Percentiles rank a stretch among this genome's conserved stretches.
These are phyloP conservation scores for Myotis lucifugus DNA, from an alignment of 2,113 vertebrate genomes.

Conservation along the genomic window DNA sequence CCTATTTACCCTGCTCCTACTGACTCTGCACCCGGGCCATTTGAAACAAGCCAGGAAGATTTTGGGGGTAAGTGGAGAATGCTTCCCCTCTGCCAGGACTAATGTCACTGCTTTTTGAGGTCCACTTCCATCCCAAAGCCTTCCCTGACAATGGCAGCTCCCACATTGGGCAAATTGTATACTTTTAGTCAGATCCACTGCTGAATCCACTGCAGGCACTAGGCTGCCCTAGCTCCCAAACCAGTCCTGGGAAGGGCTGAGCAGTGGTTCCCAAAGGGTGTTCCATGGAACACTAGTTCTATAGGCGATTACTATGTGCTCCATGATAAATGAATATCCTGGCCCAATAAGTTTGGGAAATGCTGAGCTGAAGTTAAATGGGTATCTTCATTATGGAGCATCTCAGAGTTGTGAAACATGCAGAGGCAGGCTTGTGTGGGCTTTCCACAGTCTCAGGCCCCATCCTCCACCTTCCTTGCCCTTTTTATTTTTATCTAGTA, in stretches of 20 bases:
- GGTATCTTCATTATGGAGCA: not conserved
- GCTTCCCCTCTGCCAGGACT: not conserved
- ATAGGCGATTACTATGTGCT: not conserved
- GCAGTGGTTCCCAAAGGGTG: not conserved
- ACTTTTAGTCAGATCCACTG: not conserved
- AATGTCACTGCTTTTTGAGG: not conserved
- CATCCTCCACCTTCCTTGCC: not conserved
- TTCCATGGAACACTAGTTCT: not conserved
- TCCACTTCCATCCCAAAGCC: not conserved
- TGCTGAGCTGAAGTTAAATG: not conserved
- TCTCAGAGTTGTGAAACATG: not conserved
- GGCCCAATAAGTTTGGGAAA: not conserved
- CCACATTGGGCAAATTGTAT: fast-evolving
- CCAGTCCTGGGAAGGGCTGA: not conserved
- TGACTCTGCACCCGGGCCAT: not conserved
- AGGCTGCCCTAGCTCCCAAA: not conserved
- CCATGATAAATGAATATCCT: not conserved
- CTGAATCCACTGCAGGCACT: not conserved
- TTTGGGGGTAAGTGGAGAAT: not conserved
- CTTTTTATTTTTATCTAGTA: not conserved
- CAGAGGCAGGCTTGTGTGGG: not conserved
- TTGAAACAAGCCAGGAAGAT: not conserved
- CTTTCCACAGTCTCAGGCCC: not conserved
- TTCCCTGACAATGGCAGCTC: not conserved
- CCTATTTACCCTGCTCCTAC: not conserved